phyloP scores from a whole-genome alignment of 2,797 vertebrate species.

The Lemur catta region DNA sequence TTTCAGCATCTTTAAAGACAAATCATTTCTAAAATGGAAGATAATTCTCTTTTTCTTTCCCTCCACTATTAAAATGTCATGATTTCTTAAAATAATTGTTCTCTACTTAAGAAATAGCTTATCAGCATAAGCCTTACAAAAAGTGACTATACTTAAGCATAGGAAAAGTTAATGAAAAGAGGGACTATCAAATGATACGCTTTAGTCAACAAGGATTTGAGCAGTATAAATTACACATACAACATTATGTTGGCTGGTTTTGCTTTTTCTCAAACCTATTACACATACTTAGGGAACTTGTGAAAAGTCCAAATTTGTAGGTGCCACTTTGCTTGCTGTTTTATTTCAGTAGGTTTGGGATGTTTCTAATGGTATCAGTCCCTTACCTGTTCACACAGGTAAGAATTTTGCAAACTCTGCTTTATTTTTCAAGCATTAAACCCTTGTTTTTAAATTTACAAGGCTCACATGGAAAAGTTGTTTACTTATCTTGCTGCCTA shows the following conservation, averaged over 20 bases:
- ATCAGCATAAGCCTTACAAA: neutral
- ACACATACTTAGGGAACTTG: neutral
- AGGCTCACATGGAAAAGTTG: neutral
- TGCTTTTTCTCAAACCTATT: neutral
- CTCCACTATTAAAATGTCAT: neutral
- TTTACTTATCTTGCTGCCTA: neutral
- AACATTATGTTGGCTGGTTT: neutral
- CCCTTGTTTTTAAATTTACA: neutral
- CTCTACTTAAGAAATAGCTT: neutral
- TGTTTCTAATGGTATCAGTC: neutral
- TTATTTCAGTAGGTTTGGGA: neutral
- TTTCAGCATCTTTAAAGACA: constrained; percentile 33
- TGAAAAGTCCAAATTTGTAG: neutral
- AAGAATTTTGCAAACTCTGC: neutral
- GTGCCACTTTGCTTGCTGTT: neutral
- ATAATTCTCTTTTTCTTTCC: neutral
- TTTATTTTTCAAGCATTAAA: neutral
- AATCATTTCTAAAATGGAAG: constrained; percentile 48
- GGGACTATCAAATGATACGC: neutral
- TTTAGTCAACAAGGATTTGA: constrained; percentile 21
- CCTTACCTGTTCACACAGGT: neutral
- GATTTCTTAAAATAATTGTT: constrained; percentile 30
- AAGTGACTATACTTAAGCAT: constrained; percentile 6
- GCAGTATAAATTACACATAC: neutral
- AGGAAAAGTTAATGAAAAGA: constrained; percentile 9